Conservation (phyloP, 1,140 invertebrate genomes). For the Brachionus sp. region DNA sequence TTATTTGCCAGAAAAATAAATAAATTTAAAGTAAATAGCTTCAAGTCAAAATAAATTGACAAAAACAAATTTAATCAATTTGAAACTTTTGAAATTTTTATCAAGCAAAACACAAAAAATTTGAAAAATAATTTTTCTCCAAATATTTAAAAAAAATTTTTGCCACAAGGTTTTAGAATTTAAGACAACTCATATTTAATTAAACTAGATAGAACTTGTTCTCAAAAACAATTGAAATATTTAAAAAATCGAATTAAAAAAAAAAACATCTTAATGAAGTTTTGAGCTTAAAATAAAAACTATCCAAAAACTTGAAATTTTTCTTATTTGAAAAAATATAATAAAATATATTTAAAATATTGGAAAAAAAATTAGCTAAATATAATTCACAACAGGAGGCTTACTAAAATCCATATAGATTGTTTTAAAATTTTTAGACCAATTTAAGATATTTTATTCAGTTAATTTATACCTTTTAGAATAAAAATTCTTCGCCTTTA, state of each 20-base stretch:
- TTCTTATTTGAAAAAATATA: too few relatives aligned
- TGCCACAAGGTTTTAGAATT: background rate
- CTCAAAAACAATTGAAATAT: background rate
- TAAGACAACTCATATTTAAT: background rate
- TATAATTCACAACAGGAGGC: background rate
- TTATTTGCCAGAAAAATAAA: background rate
- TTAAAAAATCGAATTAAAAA: background rate
- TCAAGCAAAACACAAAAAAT: background rate
- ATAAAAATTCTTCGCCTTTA: background rate
- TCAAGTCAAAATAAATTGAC: background rate
- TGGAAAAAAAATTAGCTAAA: background rate
- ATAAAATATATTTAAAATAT: too few relatives aligned
- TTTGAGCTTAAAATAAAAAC: background rate
- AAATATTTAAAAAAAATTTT: background rate
- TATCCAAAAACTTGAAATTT: too few relatives aligned
- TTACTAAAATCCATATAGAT: background rate
- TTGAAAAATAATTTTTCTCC: background rate
- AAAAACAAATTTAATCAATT: slow-evolving; percentile 12
- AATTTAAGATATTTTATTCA: background rate
- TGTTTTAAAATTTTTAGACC: background rate
- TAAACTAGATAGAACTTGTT: background rate
- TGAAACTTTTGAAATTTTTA: background rate
- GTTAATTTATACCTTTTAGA: background rate
- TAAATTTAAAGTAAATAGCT: background rate
- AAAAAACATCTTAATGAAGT: background rate